Percentiles rank a stretch among this genome's conserved stretches.
These are phyloP conservation scores for Climacteris rufus DNA, from an alignment of 2,113 vertebrate species.

Conservation along the genomic window DNA sequence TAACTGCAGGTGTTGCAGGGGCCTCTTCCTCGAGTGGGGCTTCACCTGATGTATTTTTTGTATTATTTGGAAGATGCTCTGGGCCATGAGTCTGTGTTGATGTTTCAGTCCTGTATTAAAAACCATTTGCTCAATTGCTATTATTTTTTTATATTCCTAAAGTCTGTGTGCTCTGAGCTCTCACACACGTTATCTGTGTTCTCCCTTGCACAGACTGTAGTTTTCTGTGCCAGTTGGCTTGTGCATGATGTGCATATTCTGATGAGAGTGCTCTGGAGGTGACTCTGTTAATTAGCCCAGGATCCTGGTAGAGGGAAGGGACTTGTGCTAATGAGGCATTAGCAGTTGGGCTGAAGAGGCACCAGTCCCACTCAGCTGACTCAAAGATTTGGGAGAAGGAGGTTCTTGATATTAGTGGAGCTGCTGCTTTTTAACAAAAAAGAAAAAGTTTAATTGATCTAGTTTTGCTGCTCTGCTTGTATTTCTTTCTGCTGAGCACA, in stretches of 20 bases:
- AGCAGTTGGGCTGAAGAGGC: neutral
- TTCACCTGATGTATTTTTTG: rapidly evolving
- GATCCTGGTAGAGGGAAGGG: neutral
- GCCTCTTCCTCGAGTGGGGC: neutral
- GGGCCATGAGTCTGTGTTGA: rapidly evolving
- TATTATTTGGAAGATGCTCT: neutral
- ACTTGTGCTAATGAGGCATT: neutral
- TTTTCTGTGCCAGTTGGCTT: neutral
- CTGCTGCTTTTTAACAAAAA: too few species aligned
- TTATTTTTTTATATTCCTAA: neutral
- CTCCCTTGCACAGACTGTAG: neutral
- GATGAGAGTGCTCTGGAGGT: neutral
- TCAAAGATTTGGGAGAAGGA: neutral
- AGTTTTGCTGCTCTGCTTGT: neutral
- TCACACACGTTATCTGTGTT: neutral
- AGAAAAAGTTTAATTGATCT: neutral
- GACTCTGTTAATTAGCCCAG: neutral
- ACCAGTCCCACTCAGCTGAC: neutral
- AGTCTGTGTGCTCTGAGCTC: neutral
- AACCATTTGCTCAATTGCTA: neutral
- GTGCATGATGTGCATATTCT: rapidly evolving
- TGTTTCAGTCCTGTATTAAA: neutral
- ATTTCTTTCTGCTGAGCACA: neutral
- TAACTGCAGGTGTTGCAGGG: too few species aligned
- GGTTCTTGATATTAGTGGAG: neutral